Evolutionary conservation across 2,888 invertebrate genomes (phyloP), one percentile per base, ranked within the genome.

Genomic region (Dinocampus coccinellae): DNA sequence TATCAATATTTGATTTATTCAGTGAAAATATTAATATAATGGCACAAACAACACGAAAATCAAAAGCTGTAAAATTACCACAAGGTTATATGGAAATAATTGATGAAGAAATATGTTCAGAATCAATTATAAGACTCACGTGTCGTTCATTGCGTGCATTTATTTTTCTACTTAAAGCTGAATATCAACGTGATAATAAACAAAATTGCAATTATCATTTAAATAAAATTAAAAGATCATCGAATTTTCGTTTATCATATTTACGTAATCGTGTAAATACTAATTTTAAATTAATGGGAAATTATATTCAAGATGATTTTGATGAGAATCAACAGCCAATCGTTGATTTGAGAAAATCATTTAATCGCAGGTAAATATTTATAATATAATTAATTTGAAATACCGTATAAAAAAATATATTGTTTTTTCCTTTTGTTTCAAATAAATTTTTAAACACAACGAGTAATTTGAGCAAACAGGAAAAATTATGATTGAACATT

Each of bases 11-110:
- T 3, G 29, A 64, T 2, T 16, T 58, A 13, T 55, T 22, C 24
- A 6, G 55, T 24, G 24, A 4, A 2, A 55, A 24, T 13, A 26
- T 33, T 20, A 26, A 55, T 47, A 16, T 11, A 64, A 36, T 29
- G 24, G 26, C 16, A 36, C 61, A 52, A 64, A 65, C 29, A 36
- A 26, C 39, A 20, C 26, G 33, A 53, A 60, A 9, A 29, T 55
- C 72, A 34, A 76, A 75, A 58, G 65, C 67, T 13, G 69, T 73
- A 10, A 72, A 73, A 20, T 24, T 77, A 9, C 77, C 76, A 0
- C 77, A 79, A 9, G 79, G 81, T 2, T 81, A 80, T 66, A 85
- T 87, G 84, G 87, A 87, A 69, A 77, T 86, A 52, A 79, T 87
- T 10, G 79, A 85, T 57, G 85, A 87, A 67, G 81, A 81, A 2